Evolutionary conservation across 2,113 vertebrate species (phyloP), one percentile per base, ranked within the genome.

Genomic region (Camarhynchus parvulus): DNA sequence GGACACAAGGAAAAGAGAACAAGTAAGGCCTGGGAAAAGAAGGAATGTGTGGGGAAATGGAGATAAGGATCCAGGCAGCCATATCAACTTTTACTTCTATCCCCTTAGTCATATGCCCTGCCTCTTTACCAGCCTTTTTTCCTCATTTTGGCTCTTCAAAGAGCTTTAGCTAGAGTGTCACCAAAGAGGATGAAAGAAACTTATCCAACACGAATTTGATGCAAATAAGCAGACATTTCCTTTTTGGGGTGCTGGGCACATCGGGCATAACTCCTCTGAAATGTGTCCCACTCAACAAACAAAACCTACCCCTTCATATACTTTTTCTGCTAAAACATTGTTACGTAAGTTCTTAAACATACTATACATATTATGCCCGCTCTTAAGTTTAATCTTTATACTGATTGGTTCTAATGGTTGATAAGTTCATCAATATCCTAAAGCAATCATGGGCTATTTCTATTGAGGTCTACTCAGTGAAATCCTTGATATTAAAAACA

Each of bases 281-380:
- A 61, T 0, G 0, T 13, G 7, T 13, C 9, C 11, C 33, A 68
- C 53, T 44, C 23, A 69, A 28, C 12, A 44, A 87, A 69, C 5
- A 68, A 86, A 50, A 0, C 33, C 9, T 11, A 52, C 6, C 7
- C 4, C 5, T 44, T 77, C 19, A 61, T 4, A 8, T 33, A 15
- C 21, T 39, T 68, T 25, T 50, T 52, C 18, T 77, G 33, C 55
- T 61, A 53, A 52, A 77, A 39, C 15, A 23, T 46, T 31, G 9
- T 37, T 28, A 23, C 3, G 0, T 37, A 37, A 52, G 11, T 76
- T 77, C 46, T 61, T 69, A 42, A 59, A 28, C 9, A 5, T 68
- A 22, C 11, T 33, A 21, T 8, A 17, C 22, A 31, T 22, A 49
- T 21, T 49, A 44, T 1, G 3, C 17, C 12, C 0, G 0, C 12